These are phyloP conservation scores for Antedon mediterranea DNA, from an alignment of 53 echinoderm and acorn worm species.

Conservation along the genomic window DNA sequence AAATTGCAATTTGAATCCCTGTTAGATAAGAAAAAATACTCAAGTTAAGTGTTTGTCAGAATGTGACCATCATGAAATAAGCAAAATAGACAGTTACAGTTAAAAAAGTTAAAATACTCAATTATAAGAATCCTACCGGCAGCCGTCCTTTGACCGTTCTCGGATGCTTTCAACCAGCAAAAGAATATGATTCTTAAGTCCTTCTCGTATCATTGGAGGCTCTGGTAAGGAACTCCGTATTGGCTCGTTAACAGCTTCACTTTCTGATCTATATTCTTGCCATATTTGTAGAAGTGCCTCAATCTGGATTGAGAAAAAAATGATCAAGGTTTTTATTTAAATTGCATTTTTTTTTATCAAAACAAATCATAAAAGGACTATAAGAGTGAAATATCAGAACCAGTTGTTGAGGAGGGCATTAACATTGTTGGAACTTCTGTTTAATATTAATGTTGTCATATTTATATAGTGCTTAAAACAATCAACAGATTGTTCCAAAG, in stretches of 20 bases:
- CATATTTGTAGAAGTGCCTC: slow-evolving; percentile 78
- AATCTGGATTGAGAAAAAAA: slow-evolving; percentile 35
- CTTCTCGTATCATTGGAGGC: slow-evolving; percentile 68
- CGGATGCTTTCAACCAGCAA: slow-evolving; percentile 70
- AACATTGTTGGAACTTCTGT: too few relatives aligned
- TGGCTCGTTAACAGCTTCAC: slow-evolving; percentile 14
- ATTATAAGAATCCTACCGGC: slow-evolving; percentile 21
- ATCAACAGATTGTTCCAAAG: too few relatives aligned
- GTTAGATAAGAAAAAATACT: neutral
- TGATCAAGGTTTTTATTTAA: too few relatives aligned
- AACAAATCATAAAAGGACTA: neutral
- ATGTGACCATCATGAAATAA: too few relatives aligned
- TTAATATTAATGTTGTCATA: too few relatives aligned
- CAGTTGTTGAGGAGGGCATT: too few relatives aligned
- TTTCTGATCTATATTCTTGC: slow-evolving; percentile 63
- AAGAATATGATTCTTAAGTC: slow-evolving; percentile 57
- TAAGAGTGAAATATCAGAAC: neutral
- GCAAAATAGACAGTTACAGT: too few relatives aligned
- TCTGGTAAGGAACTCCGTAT: slow-evolving; percentile 39
- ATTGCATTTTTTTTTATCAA: neutral
- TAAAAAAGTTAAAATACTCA: too few relatives aligned
- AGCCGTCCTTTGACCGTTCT: slow-evolving; percentile 49
- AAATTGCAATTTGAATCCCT: slow-evolving; percentile 49
- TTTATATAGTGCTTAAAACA: too few relatives aligned
- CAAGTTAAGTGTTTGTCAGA: neutral